Evolutionary conservation across 64 coral and sea anemone species (phyloP), one percentile per base, ranked within the genome.

Genomic region (Stichodactyla helianthus): DNA sequence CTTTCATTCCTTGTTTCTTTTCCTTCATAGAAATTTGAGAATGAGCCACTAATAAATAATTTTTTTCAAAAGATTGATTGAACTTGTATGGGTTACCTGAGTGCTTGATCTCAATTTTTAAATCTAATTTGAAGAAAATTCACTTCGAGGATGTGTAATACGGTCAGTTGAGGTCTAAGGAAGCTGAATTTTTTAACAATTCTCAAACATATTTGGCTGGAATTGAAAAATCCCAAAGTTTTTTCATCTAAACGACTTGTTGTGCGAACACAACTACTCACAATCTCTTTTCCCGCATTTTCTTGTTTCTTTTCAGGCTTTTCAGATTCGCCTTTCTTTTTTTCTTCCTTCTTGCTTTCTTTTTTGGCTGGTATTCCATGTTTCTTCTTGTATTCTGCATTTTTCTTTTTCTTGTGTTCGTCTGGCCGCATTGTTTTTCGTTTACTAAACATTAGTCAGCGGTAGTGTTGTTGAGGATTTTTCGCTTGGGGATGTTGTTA

Each of bases 391-490:
- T 99, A 99, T 17, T 99, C 82, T 8, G 93, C 85, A 53, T 91
- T 89, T 13, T 94, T 88, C 84, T 95, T 99, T 62, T 93, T 94
- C 87, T 99, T 99, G 54, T 99, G 97, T 67, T 99, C 89, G 63
- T 99, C 97, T 52, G 97, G 93, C 55, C 93, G 86, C 97, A 99
- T 99, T 9, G 9, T 58, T 9, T 85, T 84, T 51, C 17, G 9
- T 18, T 23, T 18, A 7, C 19, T 19, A 13, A 20, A 10, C 51
- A 50, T 26, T 5, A 7, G 84, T 63, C 28, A 51, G 58, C 84
- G 61, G 65, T 68, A 13, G 15, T 67, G 35, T 7, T 83, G 11
- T 23, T 56, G 3, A 15, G 51, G 35, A 44, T 44, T 44, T 44
- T 44, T 44, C 35, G 1, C 35, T 44, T 44, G 57, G 87, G 55